Base-by-base conservation (phyloP, 2,888 invertebrate species). In the Calameuta filiformis region DNA sequence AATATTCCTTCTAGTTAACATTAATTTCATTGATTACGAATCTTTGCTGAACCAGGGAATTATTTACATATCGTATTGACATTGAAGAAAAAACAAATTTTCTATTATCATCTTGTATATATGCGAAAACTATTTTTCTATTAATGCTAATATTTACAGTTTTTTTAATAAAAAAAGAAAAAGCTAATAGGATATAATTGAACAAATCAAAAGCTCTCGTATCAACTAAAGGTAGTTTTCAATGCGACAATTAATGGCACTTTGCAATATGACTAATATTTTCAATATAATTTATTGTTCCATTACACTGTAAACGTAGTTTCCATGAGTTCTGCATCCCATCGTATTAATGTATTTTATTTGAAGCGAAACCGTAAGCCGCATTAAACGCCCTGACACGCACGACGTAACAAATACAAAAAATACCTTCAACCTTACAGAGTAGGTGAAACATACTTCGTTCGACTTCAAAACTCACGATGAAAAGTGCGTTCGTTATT, bases 231-330 rank as follows among this genome's bases (percentile, higher is more conserved):
- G 15, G 40, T 15, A 40, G 40, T 40, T 40, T 40, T 40, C 6
- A 40, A 15, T 37, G 37, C 37, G 37, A 12, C 1, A 40, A 40
- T 40, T 6, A 40, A 15, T 40, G 15, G 6, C 0, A 40, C 40
- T 40, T 40, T 40, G 6, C 15, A 15, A 40, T 2, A 4, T 15
- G 40, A 40, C 40, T 40, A 40, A 40, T 40, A 40, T n/a, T 71
- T 33, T 71, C 80, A 84, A 86, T 82, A 81, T 79, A 80, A 82
- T 87, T 87, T 87, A 87, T 87, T 86, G 81, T 87, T 86, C 79
- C 81, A 81, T 82, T 87, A 85, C 83, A 87, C 83, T 82, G 81
- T 80, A 79, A 82, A 77, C 77, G 81, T 84, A 69, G 77, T 80
- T 78, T 82, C 80, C 81, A 80, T 77, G 79, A 81, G 82, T 81